Conservation (phyloP, 2,888 invertebrate genomes). For the Chaitophorus viminalis region DNA sequence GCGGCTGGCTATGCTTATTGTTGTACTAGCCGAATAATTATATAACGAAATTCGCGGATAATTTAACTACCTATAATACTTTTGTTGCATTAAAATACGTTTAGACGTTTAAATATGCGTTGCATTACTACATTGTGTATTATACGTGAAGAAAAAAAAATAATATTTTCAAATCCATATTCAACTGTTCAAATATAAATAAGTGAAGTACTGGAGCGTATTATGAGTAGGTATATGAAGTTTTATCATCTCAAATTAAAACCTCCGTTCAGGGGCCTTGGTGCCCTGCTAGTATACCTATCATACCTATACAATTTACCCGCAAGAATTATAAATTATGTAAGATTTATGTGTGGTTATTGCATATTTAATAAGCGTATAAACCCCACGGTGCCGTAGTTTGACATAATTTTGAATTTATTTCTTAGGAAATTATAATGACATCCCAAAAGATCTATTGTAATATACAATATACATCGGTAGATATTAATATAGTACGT, state of each 20-base stretch:
- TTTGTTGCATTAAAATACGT: too few relatives aligned
- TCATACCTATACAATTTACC: neutral
- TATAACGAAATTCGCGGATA: too few relatives aligned
- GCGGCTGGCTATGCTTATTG: too few relatives aligned
- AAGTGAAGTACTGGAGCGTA: neutral
- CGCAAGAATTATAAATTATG: neutral
- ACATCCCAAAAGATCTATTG: conserved; percentile 4
- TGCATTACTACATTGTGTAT: too few relatives aligned
- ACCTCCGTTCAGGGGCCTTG: neutral
- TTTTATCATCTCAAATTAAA: neutral
- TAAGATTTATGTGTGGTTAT: neutral
- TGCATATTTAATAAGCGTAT: conserved; percentile 11
- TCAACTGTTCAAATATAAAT: neutral
- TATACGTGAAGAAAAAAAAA: too few relatives aligned
- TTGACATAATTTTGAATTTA: conserved; percentile 34
- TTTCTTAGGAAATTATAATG: conserved; percentile 7
- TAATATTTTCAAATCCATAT: too few relatives aligned
- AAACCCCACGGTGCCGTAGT: neutral
- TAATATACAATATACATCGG: too few relatives aligned
- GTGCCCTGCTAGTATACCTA: neutral
- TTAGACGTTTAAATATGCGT: too few relatives aligned
- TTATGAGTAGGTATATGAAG: too few relatives aligned
- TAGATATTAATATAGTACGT: neutral
- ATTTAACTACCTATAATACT: too few relatives aligned
- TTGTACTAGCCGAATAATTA: too few relatives aligned